Base-by-base conservation (phyloP, 2,113 vertebrate genomes). In the Rattus rattus region DNA sequence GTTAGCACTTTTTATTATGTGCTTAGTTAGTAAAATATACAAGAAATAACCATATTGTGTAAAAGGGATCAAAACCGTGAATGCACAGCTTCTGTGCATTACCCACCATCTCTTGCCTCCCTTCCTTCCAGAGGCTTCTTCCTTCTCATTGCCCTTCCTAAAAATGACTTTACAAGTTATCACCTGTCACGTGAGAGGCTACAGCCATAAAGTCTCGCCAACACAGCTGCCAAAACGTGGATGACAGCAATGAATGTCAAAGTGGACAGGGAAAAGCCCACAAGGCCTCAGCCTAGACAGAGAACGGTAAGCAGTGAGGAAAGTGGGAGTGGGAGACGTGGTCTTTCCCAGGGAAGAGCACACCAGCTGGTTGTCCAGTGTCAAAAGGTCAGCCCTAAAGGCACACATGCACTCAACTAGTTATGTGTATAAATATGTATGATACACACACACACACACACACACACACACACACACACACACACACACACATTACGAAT, bases 1-100 rank as follows among this genome's bases (percentile, higher is more conserved):
- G 83, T 98, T 95, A 97, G 94, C 67, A 84, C 91, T 73, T 67
- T 96, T 96, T 92, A 91, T 86, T 95, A 77, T 96, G 97, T 83
- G 85, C 16, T 36, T 90, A 94, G 88, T 90, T 76, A 47, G 39
- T 97, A 92, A 97, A 80, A 96, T 95, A 92, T 10, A 73, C 95
- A 97, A 97, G 93, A 95, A 97, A 87, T 96, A 98, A 96, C 72
- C 72, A 52, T 95, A 84, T 97, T 96, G 96, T 98, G 91, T 49
- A 86, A 96, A 96, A 94, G 93, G 97, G 92, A 97, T 97, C 96
- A 97, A 98, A 98, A 97, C 56, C 86, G 87, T 90, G 54, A 97
- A 97, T 97, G 96, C 95, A 85, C 92, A 97, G 97, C 89, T 28
- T 91, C 94, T 96, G 89, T 98, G 91, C 94, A 95, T 84, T 95